phyloP scores from a whole-genome alignment of 1,140 invertebrate species.

The Thaumetopoea pityocampa region DNA sequence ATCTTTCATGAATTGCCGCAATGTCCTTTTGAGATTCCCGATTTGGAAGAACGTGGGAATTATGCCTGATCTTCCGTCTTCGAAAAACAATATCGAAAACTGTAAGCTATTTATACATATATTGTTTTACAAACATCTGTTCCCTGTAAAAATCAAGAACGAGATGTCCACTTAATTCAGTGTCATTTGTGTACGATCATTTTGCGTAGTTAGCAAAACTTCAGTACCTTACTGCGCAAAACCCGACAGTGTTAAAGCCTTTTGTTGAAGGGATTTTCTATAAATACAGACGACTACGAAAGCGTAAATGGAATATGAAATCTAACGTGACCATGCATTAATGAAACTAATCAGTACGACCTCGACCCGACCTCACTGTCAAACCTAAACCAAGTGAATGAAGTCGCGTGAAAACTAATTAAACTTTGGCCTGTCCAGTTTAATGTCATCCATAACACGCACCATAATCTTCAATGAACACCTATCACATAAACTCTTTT shows the following conservation, averaged over 20 bases:
- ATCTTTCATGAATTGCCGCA: too few relatives aligned
- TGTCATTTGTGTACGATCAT: too few relatives aligned
- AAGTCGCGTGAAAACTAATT: constrained; percentile 57
- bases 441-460: constrained; percentile 18
- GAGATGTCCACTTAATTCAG: too few relatives aligned
- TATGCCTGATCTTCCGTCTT: too few relatives aligned
- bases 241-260: background rate
- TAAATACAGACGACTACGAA: constrained; percentile 3
- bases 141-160: too few relatives aligned
- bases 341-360: constrained; percentile 55
- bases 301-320: constrained; percentile 5
- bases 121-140: too few relatives aligned
- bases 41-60: too few relatives aligned
- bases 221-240: too few relatives aligned
- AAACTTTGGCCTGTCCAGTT: constrained; percentile 46
- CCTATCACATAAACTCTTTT: constrained; percentile 14
- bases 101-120: too few relatives aligned
- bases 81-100: too few relatives aligned
- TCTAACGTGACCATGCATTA: constrained; percentile 38
- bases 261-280: constrained; percentile 4
- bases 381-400: constrained; percentile 39
- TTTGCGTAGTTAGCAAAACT: too few relatives aligned
- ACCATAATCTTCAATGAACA: constrained; percentile 13
- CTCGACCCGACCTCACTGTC: constrained; percentile 35
- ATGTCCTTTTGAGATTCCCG: too few relatives aligned